phyloP scores from a whole-genome alignment of 2,797 vertebrate genomes.

The Betta splendens region DNA sequence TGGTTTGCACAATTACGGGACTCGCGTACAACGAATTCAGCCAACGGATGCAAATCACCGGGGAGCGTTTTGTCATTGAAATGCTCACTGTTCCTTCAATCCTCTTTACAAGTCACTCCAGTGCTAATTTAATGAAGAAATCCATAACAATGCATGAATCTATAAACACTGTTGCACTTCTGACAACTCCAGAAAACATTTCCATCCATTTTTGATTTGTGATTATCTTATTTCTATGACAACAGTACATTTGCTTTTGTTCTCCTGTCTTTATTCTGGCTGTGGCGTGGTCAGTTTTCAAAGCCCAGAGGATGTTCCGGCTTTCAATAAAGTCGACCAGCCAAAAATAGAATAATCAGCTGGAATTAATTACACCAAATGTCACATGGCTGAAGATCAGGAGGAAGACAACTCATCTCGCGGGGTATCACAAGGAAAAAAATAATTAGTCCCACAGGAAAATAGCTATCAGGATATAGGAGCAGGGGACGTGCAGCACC shows the following conservation, averaged over 20 bases:
- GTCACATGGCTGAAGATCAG: conserved; percentile 75
- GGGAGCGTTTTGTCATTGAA: background rate
- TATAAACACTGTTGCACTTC: background rate
- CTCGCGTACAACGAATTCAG: conserved; percentile 7
- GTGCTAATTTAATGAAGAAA: background rate
- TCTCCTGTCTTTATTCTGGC: conserved; percentile 1
- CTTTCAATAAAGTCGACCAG: conserved; percentile 58
- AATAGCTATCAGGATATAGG: conserved; percentile 52
- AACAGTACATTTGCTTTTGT: background rate
- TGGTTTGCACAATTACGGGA: conserved; percentile 21
- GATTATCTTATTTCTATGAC: background rate
- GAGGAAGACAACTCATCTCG: conserved; percentile 66
- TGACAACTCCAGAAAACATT: background rate
- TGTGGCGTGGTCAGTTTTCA: conserved; percentile 5
- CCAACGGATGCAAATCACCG: background rate
- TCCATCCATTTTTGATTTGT: background rate
- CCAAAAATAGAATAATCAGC: conserved; percentile 77
- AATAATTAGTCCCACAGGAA: conserved; percentile 73
- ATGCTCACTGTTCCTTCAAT: conserved; percentile 1
- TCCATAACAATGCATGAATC: background rate
- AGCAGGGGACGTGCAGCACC: conserved; percentile 23
- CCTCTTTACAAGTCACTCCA: conserved; percentile 1
- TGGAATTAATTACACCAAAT: conserved; percentile 80
- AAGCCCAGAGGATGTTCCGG: too few species aligned
- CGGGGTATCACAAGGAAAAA: conserved; percentile 63